Evolutionary conservation across 37 sponge, comb jelly and placozoan genomes (phyloP).

Genomic region (Oscarella lobularis): DNA sequence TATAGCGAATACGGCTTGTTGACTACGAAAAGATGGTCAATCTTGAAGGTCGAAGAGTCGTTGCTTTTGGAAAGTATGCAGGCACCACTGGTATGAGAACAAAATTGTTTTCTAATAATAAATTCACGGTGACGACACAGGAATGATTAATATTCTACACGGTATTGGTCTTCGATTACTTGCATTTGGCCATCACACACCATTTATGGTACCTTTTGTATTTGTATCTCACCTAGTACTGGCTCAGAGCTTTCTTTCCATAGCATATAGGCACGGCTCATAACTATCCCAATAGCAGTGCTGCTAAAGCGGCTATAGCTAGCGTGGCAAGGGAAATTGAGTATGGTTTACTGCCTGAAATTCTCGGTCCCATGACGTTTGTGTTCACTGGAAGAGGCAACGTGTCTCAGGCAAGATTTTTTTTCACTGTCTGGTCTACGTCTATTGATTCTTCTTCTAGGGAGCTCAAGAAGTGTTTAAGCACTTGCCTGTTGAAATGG

Average conservation of each 20-base stretch:
- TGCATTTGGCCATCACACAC: conserved; percentile 82
- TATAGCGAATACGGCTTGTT: conserved; percentile 60
- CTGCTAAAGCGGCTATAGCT: conserved; percentile 69
- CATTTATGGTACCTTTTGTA: conserved; percentile 91
- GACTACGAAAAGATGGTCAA: conserved; percentile 86
- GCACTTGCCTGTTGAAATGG: conserved; percentile 82
- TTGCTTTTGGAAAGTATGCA: conserved; percentile 94
- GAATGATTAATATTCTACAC: conserved; percentile 83
- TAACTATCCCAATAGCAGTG: conserved; percentile 65
- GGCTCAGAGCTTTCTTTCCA: no score
- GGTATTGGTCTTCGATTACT: conserved; percentile 84
- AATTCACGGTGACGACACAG: no score
- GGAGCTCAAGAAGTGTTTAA: conserved; percentile 86
- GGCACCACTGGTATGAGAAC: conserved; percentile 62
- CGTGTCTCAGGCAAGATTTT: conserved; percentile 90
- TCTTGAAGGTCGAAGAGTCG: conserved; percentile 49
- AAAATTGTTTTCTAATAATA: neutral
- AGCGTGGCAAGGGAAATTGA: conserved; percentile 64
- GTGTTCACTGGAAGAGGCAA: conserved; percentile 91
- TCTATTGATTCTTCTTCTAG: conserved; percentile 14
- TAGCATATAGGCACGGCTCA: conserved; percentile 81
- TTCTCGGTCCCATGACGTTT: conserved; percentile 75
- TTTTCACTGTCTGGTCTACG: no score
- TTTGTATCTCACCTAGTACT: neutral
- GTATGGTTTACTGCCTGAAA: conserved; percentile 36